phyloP scores from a whole-genome alignment of 2,888 invertebrate genomes.

The Pycnomerus fuliginosus region DNA sequence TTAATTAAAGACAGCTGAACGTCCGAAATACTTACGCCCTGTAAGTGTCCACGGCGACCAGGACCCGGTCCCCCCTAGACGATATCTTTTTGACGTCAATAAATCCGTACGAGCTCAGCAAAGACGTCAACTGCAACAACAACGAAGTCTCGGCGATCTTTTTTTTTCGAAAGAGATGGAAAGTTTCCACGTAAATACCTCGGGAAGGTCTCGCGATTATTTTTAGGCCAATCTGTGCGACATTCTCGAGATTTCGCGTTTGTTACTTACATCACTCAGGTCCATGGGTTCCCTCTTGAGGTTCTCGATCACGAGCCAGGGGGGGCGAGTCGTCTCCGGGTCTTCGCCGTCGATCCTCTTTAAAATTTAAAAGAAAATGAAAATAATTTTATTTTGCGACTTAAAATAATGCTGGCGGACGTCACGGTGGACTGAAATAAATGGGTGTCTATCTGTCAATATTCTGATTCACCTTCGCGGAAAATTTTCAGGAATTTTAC shows the following conservation, averaged over 20 bases:
- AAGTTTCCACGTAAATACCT: constrained; percentile 12
- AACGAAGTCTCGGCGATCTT: not conserved
- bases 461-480: too few species aligned
- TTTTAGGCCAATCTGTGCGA: constrained; percentile 19
- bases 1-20: constrained; percentile 41
- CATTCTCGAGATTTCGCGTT: too few species aligned
- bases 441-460: too few species aligned
- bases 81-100: constrained; percentile 64
- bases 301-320: constrained; percentile 54
- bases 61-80: constrained; percentile 51
- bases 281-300: constrained; percentile 39
- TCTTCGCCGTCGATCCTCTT: constrained; percentile 58
- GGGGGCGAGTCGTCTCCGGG: constrained; percentile 54
- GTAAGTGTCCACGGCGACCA: constrained; percentile 64
- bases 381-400: constrained; percentile 18
- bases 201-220: constrained; percentile 16
- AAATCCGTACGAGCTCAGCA: constrained; percentile 61
- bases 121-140: constrained; percentile 55
- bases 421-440: too few species aligned
- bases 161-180: constrained; percentile 1
- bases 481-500: too few species aligned
- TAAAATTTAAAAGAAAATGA: constrained; percentile 24
- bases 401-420: too few species aligned
- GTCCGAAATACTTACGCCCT: constrained; percentile 55
- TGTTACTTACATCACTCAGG: constrained; percentile 40